Conservation (phyloP, 2,113 vertebrate species). For the Pelodiscus sinensis region DNA sequence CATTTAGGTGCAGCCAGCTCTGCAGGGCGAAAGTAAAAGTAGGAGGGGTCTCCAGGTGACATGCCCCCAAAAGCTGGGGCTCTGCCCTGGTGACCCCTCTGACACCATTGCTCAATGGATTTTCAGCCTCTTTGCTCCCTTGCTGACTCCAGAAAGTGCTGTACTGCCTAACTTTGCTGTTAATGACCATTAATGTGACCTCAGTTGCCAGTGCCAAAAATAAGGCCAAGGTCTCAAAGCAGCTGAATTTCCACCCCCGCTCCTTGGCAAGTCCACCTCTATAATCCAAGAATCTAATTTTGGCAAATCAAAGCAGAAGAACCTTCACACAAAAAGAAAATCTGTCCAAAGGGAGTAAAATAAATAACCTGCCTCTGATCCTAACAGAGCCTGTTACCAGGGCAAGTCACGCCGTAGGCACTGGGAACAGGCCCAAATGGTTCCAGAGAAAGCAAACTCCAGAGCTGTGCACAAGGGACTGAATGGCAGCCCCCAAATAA, state of each 20-base stretch:
- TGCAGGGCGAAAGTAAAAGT: too few relatives aligned
- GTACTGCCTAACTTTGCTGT: background rate
- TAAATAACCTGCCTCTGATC: background rate
- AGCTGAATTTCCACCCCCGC: background rate
- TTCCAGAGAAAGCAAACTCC: background rate
- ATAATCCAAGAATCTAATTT: background rate
- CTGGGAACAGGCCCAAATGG: background rate
- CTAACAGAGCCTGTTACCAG: background rate
- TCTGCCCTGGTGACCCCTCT: too few relatives aligned
- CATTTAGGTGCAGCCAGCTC: too few relatives aligned
- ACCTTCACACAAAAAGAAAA: background rate
- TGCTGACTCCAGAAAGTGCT: background rate
- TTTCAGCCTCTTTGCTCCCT: background rate
- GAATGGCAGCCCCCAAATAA: background rate
- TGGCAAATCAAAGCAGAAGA: constrained; percentile 4
- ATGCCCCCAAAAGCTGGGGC: too few relatives aligned
- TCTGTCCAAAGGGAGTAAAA: background rate
- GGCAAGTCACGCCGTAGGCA: background rate
- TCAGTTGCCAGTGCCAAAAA: background rate
- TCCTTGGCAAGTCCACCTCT: background rate
- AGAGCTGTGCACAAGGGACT: background rate
- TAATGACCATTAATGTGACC: background rate
- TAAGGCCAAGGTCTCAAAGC: background rate
- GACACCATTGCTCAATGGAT: background rate
- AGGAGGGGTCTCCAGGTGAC: too few relatives aligned